A percentile compares a stretch with the other conserved stretches of the same genome.
Conservation (phyloP, 2,113 vertebrate genomes). For the Neolamprologus ventralis region DNA sequence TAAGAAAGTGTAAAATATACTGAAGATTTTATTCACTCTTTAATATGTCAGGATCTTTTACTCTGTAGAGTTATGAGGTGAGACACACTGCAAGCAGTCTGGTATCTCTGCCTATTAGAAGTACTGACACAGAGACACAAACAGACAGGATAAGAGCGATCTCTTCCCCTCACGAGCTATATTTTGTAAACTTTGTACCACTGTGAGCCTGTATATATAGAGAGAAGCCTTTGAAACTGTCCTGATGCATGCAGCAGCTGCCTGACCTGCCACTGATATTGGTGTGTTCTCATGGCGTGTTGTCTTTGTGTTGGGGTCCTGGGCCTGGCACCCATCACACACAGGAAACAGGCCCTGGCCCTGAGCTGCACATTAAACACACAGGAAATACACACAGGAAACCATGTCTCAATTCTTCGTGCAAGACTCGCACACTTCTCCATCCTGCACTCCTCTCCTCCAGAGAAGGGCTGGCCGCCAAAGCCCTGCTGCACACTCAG, state of each 20-base stretch:
- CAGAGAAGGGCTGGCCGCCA: conserved; percentile 18
- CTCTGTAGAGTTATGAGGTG: neutral
- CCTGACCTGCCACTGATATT: conserved; percentile 19
- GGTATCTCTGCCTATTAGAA: neutral
- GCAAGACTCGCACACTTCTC: conserved; percentile 37
- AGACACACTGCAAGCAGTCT: neutral
- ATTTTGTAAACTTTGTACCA: conserved; percentile 26
- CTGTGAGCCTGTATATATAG: conserved; percentile 15
- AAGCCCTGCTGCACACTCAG: conserved; percentile 22
- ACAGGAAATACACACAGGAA: conserved; percentile 66
- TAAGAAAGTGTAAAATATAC: neutral
- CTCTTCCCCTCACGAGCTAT: neutral
- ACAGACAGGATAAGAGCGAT: neutral
- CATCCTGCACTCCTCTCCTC: conserved; percentile 21
- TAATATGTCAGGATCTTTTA: neutral
- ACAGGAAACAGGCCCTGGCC: conserved; percentile 66
- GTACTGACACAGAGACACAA: neutral
- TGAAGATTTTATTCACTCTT: neutral
- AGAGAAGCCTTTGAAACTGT: conserved; percentile 19
- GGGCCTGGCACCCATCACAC: conserved; percentile 71
- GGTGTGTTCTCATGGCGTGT: neutral
- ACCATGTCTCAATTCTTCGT: conserved; percentile 35
- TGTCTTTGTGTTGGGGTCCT: conserved; percentile 24
- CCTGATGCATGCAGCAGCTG: conserved; percentile 38
- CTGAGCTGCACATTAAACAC: conserved; percentile 64